Conservation (phyloP, 2,888 invertebrate species). For the Eledone cirrhosa region DNA sequence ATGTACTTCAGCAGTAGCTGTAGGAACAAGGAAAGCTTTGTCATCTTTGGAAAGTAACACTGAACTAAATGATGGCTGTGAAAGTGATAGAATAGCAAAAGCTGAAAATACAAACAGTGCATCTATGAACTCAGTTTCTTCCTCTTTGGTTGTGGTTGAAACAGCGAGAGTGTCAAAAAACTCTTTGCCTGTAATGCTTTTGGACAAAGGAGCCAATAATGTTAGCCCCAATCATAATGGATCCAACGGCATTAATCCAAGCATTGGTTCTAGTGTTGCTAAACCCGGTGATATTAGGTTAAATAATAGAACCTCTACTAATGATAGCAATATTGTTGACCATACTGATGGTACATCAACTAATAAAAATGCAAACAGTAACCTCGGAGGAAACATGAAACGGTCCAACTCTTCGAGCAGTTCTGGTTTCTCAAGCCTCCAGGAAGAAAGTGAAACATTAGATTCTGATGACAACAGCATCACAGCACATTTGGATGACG, state of each 20-base stretch:
- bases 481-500: constrained; percentile 7
- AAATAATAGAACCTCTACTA: neutral
- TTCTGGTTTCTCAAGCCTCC: constrained; percentile 40
- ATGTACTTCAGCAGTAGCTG: neutral
- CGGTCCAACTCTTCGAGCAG: constrained; percentile 40
- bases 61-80: too few species aligned
- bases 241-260: neutral
- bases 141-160: neutral
- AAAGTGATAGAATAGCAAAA: neutral
- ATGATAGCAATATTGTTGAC: neutral
- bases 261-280: too few species aligned
- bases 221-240: neutral
- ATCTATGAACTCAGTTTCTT: neutral
- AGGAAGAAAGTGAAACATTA: constrained; percentile 34
- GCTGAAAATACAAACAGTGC: neutral
- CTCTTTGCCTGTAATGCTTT: neutral
- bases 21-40: neutral
- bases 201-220: neutral
- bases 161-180: neutral
- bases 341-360: neutral
- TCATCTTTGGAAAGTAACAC: neutral
- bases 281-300: neutral
- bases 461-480: constrained; percentile 33
- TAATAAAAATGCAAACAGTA: neutral
- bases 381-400: constrained; percentile 14